Evolutionary conservation across 2,888 invertebrate species (phyloP).

Genomic region (Coleophora deauratella): DNA sequence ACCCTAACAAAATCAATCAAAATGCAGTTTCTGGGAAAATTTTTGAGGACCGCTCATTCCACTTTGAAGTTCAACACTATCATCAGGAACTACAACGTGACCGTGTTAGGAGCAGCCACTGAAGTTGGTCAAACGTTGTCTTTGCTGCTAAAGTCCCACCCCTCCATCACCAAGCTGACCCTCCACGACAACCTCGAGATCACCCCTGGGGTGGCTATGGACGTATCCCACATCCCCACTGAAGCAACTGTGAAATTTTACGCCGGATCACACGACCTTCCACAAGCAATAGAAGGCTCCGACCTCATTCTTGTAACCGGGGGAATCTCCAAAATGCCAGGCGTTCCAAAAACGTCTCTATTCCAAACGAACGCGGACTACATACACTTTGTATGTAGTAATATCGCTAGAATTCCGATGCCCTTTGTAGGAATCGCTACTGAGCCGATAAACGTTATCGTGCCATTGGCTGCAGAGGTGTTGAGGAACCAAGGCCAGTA

Average conservation of each 20-base stretch:
- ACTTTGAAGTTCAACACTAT: neutral
- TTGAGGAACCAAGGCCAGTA: conserved; percentile 54
- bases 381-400: conserved; percentile 38
- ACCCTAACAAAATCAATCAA: neutral
- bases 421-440: conserved; percentile 58
- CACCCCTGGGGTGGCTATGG: conserved; percentile 52
- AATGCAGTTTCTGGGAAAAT: neutral
- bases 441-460: conserved; percentile 57
- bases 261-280: conserved; percentile 35
- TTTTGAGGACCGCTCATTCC: neutral
- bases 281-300: conserved; percentile 60
- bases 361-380: conserved; percentile 64
- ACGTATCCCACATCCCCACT: conserved; percentile 61
- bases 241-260: conserved; percentile 38
- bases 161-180: conserved; percentile 71
- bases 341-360: conserved; percentile 74
- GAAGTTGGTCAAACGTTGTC: conserved; percentile 70
- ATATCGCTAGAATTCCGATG: conserved; percentile 37
- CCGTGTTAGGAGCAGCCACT: conserved; percentile 55
- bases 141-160: conserved; percentile 73
- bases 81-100: conserved; percentile 37
- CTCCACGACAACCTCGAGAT: conserved; percentile 66
- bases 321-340: conserved; percentile 75
- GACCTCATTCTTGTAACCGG: conserved; percentile 80
- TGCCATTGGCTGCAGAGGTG: conserved; percentile 61